These are phyloP conservation scores for Coleophora deauratella DNA, from an alignment of 2,888 invertebrate genomes.

Conservation along the genomic window DNA sequence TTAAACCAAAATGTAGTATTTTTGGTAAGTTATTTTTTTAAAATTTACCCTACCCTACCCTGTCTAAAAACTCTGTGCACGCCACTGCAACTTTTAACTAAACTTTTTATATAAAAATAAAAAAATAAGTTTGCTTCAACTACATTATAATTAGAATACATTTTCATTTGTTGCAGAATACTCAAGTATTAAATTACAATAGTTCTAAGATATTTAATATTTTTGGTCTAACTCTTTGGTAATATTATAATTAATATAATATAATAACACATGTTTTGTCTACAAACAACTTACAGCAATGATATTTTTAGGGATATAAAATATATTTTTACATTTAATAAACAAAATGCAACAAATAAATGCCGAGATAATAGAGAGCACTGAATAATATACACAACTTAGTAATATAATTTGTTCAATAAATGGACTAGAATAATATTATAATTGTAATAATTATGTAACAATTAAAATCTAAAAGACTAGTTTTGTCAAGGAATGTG, in stretches of 20 bases:
- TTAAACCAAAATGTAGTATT: too few relatives aligned
- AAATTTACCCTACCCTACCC: too few relatives aligned
- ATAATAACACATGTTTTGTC: not conserved
- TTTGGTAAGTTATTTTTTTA: too few relatives aligned
- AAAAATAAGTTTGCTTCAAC: constrained; percentile 8
- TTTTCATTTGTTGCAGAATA: not conserved
- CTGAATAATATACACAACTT: not conserved
- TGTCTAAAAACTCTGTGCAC: too few relatives aligned
- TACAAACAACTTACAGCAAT: too few relatives aligned
- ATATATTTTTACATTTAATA: too few relatives aligned
- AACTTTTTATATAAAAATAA: too few relatives aligned
- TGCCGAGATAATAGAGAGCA: not conserved
- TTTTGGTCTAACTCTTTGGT: constrained; percentile 16
- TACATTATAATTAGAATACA: constrained; percentile 15
- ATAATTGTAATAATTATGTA: constrained; percentile 2
- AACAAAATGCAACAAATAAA: not conserved
- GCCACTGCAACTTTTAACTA: too few relatives aligned
- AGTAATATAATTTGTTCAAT: constrained; percentile 3
- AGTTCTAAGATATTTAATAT: not conserved
- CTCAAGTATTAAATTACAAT: not conserved
- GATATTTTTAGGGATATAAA: too few relatives aligned
- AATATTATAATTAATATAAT: not conserved
- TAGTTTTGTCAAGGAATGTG: too few relatives aligned
- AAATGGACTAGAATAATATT: constrained; percentile 17
- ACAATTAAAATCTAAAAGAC: not conserved